Conservation (phyloP, 2,797 vertebrate genomes). For the Pristis pectinata region DNA sequence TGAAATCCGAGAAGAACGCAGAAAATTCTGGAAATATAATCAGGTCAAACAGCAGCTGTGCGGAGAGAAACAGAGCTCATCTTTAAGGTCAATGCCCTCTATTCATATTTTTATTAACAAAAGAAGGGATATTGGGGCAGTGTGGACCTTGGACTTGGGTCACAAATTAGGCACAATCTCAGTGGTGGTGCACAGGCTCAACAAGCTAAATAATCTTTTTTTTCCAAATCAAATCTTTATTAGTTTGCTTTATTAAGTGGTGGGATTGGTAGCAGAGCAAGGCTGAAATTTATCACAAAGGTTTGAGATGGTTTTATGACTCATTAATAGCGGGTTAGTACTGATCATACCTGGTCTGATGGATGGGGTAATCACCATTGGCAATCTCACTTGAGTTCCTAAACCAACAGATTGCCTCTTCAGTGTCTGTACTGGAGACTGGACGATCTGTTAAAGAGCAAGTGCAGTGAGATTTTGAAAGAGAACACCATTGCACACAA, state of each 20-base stretch:
- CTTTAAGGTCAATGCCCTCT: no score
- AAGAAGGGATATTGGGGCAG: no score
- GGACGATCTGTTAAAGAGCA: constrained; percentile 8
- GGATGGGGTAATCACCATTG: constrained; percentile 73
- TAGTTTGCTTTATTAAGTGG: not conserved
- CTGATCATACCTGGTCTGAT: constrained; percentile 63
- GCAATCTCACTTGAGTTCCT: constrained; percentile 70
- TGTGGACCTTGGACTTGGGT: no score
- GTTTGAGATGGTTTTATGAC: not conserved
- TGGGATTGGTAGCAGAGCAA: not conserved
- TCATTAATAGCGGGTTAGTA: not conserved
- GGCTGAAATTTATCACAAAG: not conserved
- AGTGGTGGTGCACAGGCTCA: no score
- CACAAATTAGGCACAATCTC: no score
- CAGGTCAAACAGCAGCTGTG: not conserved
- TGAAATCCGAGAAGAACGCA: not conserved
- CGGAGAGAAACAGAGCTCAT: not conserved
- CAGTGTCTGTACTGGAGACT: constrained; percentile 55
- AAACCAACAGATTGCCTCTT: constrained; percentile 59
- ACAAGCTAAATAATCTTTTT: no score
- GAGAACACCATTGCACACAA: no score
- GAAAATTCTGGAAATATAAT: not conserved
- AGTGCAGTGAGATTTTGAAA: not conserved
- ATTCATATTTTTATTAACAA: no score
- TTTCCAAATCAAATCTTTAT: no score